These are phyloP conservation scores for Parazoanthus darwini DNA, from an alignment of 92 coral and sea anemone genomes.

Conservation along the genomic window DNA sequence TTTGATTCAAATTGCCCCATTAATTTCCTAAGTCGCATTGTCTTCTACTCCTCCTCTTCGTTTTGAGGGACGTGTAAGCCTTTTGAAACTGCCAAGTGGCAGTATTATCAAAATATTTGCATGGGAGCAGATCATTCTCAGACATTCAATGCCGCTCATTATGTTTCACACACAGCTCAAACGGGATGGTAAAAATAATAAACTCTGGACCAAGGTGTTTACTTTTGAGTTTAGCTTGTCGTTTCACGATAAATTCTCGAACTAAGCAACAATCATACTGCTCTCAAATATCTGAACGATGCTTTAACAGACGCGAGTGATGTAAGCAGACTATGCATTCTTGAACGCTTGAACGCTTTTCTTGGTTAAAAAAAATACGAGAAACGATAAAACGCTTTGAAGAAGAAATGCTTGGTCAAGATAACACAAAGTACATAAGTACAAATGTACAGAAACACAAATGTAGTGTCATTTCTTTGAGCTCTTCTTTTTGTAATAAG, in stretches of 20 bases:
- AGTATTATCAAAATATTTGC: slow-evolving; percentile 26
- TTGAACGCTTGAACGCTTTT: no score
- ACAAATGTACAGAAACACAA: no score
- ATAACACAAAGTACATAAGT: no score
- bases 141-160: not conserved
- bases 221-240: not conserved
- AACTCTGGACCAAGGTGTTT: not conserved
- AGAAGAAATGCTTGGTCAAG: no score
- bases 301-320: not conserved
- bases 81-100: slow-evolving; percentile 21
- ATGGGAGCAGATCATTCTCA: not conserved
- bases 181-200: not conserved
- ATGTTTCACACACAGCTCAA: not conserved
- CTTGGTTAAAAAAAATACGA: no score
- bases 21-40: slow-evolving; percentile 11
- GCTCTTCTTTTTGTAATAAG: no score
- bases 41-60: slow-evolving; percentile 31
- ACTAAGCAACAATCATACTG: not conserved
- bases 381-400: no score
- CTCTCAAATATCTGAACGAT: not conserved
- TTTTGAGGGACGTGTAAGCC: slow-evolving; percentile 4
- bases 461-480: no score
- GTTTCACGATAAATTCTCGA: not conserved
- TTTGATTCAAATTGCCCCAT: slow-evolving; percentile 16
- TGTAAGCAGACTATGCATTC: not conserved